Conservation (phyloP, 2,888 invertebrate genomes). For the Heliconius ethilla region DNA sequence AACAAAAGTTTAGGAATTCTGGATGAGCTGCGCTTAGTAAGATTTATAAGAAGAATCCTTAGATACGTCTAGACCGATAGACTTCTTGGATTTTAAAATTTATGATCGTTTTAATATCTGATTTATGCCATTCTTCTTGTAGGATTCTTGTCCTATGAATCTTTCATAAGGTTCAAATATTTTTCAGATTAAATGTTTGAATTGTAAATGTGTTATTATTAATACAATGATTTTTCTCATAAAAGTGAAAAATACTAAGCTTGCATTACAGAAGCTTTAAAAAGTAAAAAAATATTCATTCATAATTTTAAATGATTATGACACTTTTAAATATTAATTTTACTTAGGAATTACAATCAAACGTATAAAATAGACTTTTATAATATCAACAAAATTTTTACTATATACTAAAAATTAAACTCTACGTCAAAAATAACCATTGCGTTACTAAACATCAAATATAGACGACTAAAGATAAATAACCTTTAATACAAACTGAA, state of each 20-base stretch:
- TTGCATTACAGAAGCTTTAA: too few relatives aligned
- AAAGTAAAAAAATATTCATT: too few relatives aligned
- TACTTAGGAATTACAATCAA: too few relatives aligned
- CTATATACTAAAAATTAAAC: too few relatives aligned
- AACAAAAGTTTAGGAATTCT: conserved; percentile 39
- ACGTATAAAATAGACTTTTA: too few relatives aligned
- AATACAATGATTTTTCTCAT: background rate
- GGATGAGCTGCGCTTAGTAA: conserved; percentile 29
- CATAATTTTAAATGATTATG: too few relatives aligned
- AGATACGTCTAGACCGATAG: conserved; percentile 36
- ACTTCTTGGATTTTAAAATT: conserved; percentile 27
- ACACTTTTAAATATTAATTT: too few relatives aligned
- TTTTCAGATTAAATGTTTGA: background rate
- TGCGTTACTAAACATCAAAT: background rate
- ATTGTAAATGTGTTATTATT: background rate
- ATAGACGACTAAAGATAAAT: conserved; percentile 35
- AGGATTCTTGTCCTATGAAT: background rate
- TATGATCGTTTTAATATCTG: conserved; percentile 16
- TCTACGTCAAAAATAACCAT: too few relatives aligned
- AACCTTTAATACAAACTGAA: conserved; percentile 47
- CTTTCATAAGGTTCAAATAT: background rate
- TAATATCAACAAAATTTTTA: too few relatives aligned
- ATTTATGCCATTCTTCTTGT: conserved; percentile 1
- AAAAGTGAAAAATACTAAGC: too few relatives aligned
- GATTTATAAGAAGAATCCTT: conserved; percentile 28